Evolutionary conservation across 2,113 vertebrate species (phyloP), one percentile per base, ranked within the genome.

Genomic region (Promerops cafer): DNA sequence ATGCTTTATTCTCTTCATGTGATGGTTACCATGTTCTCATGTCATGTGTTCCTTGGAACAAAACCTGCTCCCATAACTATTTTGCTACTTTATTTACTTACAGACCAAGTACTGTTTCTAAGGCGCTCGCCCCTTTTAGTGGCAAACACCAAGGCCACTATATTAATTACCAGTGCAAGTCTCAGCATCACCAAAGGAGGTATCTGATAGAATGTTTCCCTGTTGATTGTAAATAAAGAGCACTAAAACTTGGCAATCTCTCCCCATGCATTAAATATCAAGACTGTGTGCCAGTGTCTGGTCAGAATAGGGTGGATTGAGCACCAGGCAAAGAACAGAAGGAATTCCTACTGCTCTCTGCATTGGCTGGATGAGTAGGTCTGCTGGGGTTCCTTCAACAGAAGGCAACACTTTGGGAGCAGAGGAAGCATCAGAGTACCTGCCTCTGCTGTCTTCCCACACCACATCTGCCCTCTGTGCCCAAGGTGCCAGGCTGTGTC

Each of bases 401-500:
- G 26, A 44, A 83, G 60, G 42, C 23, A 45, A 11, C 0, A 1
- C 6, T 65, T 16, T 8, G 24, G 35, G 42, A 65, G 42, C 0
- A 24, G 20, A 27, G 11, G 16, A 33, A 45, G 28, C n/a, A 75
- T 89, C 8, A 19, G n/a, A 33, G 23, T 2, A 1, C 5, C 56
- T n/a, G 26, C 28, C 15, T 22, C 28, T 5, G 1, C 11, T 31
- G 54, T 56, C 31, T 12, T 19, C 18, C 27, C 12, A 4, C 21
- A 1, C 16, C 8, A 2, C 5, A 26, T 6, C 14, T 10, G 3
- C 4, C 44, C 35, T 14, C 27, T 33, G 24, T 10, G 28, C 28
- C 74, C 19, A 35, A 13, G 19, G 8, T 3, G 24, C 23, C 56
- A 61, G 45, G 47, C n/a, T 72, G 26, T 1, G 0, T 14, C 75